Conservation (phyloP, 1,140 invertebrate species). For the Cherax quadricarinatus region DNA sequence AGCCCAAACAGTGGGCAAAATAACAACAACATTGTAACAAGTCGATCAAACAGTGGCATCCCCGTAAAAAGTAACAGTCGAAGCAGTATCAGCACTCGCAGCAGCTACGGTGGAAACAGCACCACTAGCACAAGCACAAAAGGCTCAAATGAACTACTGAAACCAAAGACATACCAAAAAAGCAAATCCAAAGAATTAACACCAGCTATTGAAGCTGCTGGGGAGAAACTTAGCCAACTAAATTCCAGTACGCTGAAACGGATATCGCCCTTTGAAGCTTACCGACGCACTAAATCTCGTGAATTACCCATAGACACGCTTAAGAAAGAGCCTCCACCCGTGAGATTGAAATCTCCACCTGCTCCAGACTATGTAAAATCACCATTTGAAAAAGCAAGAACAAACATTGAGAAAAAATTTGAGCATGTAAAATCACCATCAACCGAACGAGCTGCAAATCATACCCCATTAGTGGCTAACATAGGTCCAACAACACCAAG, state of each 20-base stretch:
- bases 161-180: slow-evolving; percentile 49
- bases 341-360: slow-evolving; percentile 50
- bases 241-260: slow-evolving; percentile 69
- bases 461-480: not conserved
- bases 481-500: not conserved
- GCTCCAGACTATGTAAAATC: slow-evolving; percentile 3
- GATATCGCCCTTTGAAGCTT: slow-evolving; percentile 73
- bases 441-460: slow-evolving; percentile 40
- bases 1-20: slow-evolving; percentile 27
- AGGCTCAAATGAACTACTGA: not conserved
- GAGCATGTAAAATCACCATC: slow-evolving; percentile 56
- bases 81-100: slow-evolving; percentile 49
- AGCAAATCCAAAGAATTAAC: slow-evolving; percentile 71
- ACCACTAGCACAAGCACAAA: slow-evolving; percentile 14
- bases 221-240: slow-evolving; percentile 68
- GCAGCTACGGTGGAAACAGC: slow-evolving; percentile 31
- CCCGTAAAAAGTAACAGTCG: slow-evolving; percentile 43
- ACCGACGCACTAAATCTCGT: slow-evolving; percentile 67
- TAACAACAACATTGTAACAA: slow-evolving; percentile 26
- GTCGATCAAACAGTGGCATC: slow-evolving; percentile 50
- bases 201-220: slow-evolving; percentile 71
- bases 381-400: slow-evolving; percentile 26
- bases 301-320: slow-evolving; percentile 52
- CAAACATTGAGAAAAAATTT: slow-evolving; percentile 16
- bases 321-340: not conserved